Evolutionary conservation across 2,113 vertebrate genomes (phyloP).

Genomic region (Empidonax alnorum): DNA sequence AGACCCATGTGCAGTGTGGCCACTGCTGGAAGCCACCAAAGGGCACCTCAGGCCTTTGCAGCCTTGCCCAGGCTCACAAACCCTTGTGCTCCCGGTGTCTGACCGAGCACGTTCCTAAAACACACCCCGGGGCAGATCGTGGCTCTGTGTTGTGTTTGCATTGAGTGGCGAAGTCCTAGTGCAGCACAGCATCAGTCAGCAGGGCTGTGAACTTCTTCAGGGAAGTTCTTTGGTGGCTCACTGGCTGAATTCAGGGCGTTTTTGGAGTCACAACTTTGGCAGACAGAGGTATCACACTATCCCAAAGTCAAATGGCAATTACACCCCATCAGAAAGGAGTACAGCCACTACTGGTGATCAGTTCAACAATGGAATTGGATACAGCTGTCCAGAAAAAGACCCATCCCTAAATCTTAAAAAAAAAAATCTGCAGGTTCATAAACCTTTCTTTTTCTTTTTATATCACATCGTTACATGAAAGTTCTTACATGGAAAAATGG

Average conservation of each 20-base stretch:
- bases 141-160: fast-evolving
- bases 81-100: neutral
- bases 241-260: neutral
- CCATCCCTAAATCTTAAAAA: neutral
- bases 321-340: neutral
- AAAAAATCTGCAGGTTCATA: neutral
- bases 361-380: neutral
- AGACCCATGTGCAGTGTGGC: neutral
- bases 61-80: neutral
- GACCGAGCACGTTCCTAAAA: neutral
- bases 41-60: neutral
- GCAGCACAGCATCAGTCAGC: neutral
- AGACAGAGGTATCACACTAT: neutral
- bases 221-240: neutral
- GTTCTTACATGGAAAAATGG: neutral
- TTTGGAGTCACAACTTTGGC: neutral
- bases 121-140: neutral
- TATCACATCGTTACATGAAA: neutral
- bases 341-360: neutral
- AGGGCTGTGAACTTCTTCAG: fast-evolving
- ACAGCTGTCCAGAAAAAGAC: neutral
- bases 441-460: neutral
- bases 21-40: neutral
- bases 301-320: neutral
- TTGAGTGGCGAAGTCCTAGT: neutral